Evolutionary conservation across 2,113 vertebrate genomes (phyloP).

Genomic region (Drymodes brunneopygia): DNA sequence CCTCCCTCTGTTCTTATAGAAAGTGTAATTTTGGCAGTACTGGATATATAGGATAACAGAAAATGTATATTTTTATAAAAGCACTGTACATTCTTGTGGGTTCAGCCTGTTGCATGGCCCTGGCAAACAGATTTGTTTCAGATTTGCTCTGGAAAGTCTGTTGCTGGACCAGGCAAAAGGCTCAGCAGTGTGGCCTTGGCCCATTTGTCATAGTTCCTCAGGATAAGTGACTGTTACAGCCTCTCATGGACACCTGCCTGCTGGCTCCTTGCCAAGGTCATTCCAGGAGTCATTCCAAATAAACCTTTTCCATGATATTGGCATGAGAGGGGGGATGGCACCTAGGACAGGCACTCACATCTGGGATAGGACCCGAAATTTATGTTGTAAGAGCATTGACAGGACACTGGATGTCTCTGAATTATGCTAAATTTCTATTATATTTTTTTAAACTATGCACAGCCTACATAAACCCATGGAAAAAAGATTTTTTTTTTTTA

Average conservation of each 20-base stretch:
- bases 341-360: neutral
- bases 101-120: neutral
- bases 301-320: neutral
- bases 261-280: neutral
- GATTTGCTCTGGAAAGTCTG: neutral
- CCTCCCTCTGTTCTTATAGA: neutral
- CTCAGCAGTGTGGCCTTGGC: neutral
- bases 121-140: neutral
- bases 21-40: neutral
- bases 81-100: neutral
- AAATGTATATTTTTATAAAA: neutral
- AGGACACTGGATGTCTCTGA: neutral
- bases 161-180: neutral
- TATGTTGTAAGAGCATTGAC: neutral
- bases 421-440: neutral
- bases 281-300: fast-evolving
- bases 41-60: neutral
- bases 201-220: neutral
- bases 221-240: neutral
- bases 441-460: neutral
- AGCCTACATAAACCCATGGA: neutral
- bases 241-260: neutral
- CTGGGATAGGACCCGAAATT: neutral
- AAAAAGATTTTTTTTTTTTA: neutral
- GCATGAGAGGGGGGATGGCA: neutral